Evolutionary conservation across 2,888 invertebrate species (phyloP).

Genomic region (Cerastis leucographa): DNA sequence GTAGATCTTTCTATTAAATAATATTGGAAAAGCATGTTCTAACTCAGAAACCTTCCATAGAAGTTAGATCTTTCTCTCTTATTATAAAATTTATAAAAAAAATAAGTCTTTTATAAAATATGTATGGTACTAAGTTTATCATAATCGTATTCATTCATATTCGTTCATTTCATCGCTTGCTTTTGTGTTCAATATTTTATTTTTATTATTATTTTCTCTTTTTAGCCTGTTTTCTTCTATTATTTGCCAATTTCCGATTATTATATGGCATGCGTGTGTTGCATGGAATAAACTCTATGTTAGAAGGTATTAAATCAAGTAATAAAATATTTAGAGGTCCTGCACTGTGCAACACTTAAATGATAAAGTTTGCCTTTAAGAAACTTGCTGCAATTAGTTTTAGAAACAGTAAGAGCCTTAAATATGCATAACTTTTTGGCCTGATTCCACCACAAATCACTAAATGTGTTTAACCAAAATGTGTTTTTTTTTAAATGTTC

Average conservation of each 20-base stretch:
- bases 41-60: conserved; percentile 11
- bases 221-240: conserved; percentile 72
- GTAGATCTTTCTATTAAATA: conserved; percentile 4
- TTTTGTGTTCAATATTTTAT: conserved; percentile 78
- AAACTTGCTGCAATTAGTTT: neutral
- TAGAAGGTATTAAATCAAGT: conserved; percentile 1
- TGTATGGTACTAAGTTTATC: conserved; percentile 9
- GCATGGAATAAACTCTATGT: conserved; percentile 67
- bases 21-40: conserved; percentile 49
- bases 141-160: conserved; percentile 36
- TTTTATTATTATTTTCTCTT: conserved; percentile 64
- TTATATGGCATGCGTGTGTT: conserved; percentile 64
- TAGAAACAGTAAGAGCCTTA: neutral
- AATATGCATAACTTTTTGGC: neutral
- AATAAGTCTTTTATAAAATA: neutral
- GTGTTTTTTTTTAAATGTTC: neutral
- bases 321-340: neutral
- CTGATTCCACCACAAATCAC: neutral
- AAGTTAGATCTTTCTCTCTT: neutral
- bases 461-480: neutral
- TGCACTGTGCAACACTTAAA: neutral
- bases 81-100: conserved; percentile 12
- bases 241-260: conserved; percentile 67
- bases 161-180: conserved; percentile 82
- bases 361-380: neutral